Conservation (phyloP, 64 coral and sea anemone genomes). For the Montipora efflorescens region DNA sequence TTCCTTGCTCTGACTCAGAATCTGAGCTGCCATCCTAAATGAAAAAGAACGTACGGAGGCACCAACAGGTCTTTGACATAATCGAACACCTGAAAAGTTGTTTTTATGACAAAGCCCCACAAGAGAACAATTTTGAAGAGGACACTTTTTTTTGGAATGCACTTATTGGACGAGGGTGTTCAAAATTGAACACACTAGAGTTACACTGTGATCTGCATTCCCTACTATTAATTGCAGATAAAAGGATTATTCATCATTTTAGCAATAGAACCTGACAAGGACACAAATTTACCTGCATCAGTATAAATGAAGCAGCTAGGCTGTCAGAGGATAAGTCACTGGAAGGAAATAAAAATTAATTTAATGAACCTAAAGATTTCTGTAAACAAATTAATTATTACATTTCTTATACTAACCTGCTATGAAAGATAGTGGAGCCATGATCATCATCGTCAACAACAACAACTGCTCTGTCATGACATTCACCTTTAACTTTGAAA, state of each 20-base stretch:
- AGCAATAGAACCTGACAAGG: not conserved
- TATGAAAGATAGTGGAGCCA: not conserved
- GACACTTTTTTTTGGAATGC: too few relatives aligned
- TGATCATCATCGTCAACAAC: not conserved
- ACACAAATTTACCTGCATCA: not conserved
- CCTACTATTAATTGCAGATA: not conserved
- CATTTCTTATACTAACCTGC: not conserved
- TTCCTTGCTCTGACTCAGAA: constrained; percentile 6
- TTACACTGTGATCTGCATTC: too few relatives aligned
- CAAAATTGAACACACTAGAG: too few relatives aligned
- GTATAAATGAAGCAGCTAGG: not conserved
- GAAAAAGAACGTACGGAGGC: too few relatives aligned
- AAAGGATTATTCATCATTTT: not conserved
- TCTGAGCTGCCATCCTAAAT: too few relatives aligned
- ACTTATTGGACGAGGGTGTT: too few relatives aligned
- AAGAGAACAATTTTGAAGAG: too few relatives aligned
- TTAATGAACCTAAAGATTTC: not conserved
- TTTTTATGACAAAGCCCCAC: too few relatives aligned
- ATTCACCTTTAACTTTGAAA: not conserved
- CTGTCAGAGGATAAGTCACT: not conserved
- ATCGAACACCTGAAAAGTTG: not conserved
- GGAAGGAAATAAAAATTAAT: not conserved
- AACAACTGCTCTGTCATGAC: not conserved
- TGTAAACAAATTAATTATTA: not conserved
- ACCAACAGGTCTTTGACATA: not conserved